Base-by-base conservation (phyloP, 2,888 invertebrate species). In the Diarsia rubi region DNA sequence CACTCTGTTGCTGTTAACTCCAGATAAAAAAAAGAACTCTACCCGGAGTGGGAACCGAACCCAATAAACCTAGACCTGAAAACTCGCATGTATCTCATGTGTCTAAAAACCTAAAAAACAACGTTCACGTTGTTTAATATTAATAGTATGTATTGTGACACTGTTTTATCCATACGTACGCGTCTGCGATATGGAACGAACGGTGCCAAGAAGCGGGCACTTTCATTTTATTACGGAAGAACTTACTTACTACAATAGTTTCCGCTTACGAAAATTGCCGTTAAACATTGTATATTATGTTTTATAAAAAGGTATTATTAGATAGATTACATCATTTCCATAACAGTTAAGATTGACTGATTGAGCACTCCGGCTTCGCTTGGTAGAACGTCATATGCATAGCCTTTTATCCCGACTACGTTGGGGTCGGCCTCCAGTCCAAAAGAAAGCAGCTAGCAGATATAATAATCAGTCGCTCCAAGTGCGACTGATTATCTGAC, bases 191-290 rank as follows among this genome's bases (percentile, higher is more conserved):
- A 42, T 59, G 57, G 63, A 75, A 75, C 66, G 42, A 70, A 75
- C 42, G 52, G 45, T 75, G 69, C 69, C 63, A 80, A 67, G 57
- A 75, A 68, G 49, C 60, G 16, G 19, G 24, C 79, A 77, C 75
- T 78, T 79, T 82, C 79, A 27, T 84, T 82, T 84, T 82, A 82
- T 84, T 74, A 70, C 82, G 73, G 79, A 78, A 81, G 73, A 78
- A 54, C 67, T 77, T 72, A 68, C 62, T 72, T 70, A 64, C 19
- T 70, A 64, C 19, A 21, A 80, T 59, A 80, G 82, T 81, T 85
- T 88, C 75, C 88, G 74, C 67, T 80, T 72, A 76, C 73, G 11
- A 73, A 57, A 77, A 78, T 60, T 66, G 31, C 14, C 54, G 62
- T 78, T 49, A 54, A 69, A 72, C 69, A 62, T 63, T 59, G 71